Percentiles rank a stretch among this genome's conserved stretches.
Conservation (phyloP, 1,140 invertebrate genomes). For the Monochamus saltuarius region DNA sequence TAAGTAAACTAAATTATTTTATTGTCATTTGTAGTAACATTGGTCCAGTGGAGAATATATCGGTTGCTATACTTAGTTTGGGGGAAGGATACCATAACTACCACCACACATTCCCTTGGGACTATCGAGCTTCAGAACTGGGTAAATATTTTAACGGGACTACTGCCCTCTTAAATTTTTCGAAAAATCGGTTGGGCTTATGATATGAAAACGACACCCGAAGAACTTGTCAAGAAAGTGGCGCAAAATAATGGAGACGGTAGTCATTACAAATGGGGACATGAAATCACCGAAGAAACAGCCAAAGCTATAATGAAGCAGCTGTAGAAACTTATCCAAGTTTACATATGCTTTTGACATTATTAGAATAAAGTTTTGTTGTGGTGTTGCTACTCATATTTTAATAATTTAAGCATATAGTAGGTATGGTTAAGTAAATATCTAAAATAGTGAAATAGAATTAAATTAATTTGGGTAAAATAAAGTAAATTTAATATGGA, state of each 20-base stretch:
- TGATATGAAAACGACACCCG: constrained; percentile 60
- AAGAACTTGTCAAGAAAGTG: constrained; percentile 57
- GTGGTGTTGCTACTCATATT: too few species aligned
- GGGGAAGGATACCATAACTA: constrained; percentile 76
- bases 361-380: not conserved
- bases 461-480: too few species aligned
- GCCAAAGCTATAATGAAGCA: too few species aligned
- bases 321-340: not conserved
- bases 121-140: constrained; percentile 68
- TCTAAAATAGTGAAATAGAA: too few species aligned
- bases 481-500: too few species aligned
- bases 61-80: constrained; percentile 58
- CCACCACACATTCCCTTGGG: constrained; percentile 75
- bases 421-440: too few species aligned
- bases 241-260: constrained; percentile 67
- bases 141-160: constrained; percentile 57
- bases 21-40: constrained; percentile 58
- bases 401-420: not conserved
- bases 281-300: too few species aligned
- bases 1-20: not conserved
- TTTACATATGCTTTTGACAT: not conserved
- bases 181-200: constrained; percentile 64
- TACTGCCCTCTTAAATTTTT: constrained; percentile 56
- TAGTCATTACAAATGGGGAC: constrained; percentile 24
- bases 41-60: constrained; percentile 60